A percentile compares a stretch with the other conserved stretches of the same genome.
Conservation (phyloP, 2,113 vertebrate genomes). For the Meles meles region DNA sequence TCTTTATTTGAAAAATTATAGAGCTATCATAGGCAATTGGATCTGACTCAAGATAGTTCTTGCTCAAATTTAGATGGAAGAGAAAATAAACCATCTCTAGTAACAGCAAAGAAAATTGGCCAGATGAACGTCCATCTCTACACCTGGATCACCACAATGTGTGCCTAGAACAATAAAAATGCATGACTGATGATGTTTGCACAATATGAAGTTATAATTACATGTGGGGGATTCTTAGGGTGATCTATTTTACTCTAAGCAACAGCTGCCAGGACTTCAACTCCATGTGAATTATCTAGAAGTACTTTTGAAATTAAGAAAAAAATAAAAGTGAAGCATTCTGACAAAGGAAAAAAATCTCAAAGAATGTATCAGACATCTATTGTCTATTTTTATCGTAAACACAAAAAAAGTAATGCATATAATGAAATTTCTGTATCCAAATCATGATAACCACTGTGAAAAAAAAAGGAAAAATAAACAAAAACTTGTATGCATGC, state of each 20-base stretch:
- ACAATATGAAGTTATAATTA: constrained; percentile 70
- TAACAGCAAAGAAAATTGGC: constrained; percentile 40
- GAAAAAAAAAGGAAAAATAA: neutral
- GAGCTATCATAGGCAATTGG: neutral
- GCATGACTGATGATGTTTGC: constrained; percentile 34
- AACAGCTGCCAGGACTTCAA: constrained; percentile 66
- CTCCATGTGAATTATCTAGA: constrained; percentile 59
- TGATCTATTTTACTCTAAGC: constrained; percentile 55
- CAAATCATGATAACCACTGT: neutral
- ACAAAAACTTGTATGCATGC: neutral
- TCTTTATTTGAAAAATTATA: constrained; percentile 5
- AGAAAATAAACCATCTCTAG: constrained; percentile 44
- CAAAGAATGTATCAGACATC: neutral
- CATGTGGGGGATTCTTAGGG: constrained; percentile 37
- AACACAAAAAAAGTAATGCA: neutral
- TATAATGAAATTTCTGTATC: neutral
- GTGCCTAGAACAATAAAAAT: constrained; percentile 50
- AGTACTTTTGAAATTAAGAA: constrained; percentile 63
- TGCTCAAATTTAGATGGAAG: constrained; percentile 37
- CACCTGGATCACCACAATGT: constrained; percentile 41
- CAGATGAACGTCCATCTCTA: constrained; percentile 59
- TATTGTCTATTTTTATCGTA: constrained; percentile 45
- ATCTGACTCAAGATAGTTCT: constrained; percentile 36
- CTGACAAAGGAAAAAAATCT: constrained; percentile 33
- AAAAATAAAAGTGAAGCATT: constrained; percentile 65